phyloP scores from a whole-genome alignment of 2,113 vertebrate genomes.

The Takifugu bimaculatus region DNA sequence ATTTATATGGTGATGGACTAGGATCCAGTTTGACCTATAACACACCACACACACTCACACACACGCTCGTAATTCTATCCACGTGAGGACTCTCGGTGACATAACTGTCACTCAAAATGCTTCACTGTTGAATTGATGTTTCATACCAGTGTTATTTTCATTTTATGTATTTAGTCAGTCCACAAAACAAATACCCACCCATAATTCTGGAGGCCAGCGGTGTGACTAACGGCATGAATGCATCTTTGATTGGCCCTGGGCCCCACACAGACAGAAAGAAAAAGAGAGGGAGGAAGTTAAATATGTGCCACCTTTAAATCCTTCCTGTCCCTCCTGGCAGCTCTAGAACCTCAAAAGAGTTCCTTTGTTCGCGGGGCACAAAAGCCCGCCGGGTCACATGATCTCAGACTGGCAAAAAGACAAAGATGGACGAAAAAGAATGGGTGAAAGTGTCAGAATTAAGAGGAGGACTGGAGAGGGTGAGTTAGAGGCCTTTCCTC shows the following conservation, averaged over 20 bases:
- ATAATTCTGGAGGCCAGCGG: no score
- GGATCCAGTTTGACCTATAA: conserved; percentile 41
- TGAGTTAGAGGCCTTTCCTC: not conserved
- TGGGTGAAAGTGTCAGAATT: conserved; percentile 7
- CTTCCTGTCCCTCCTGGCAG: conserved; percentile 46
- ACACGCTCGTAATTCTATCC: not conserved
- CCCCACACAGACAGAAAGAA: conserved; percentile 10
- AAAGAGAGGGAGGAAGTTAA: conserved; percentile 39
- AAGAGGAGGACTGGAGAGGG: not conserved
- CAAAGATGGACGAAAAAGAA: conserved; percentile 7
- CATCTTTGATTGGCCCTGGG: conserved; percentile 12
- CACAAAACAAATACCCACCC: no score
- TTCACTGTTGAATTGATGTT: no score
- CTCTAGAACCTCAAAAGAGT: conserved; percentile 54
- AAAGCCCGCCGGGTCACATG: conserved; percentile 56
- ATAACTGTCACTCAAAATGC: no score
- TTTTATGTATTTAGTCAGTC: no score
- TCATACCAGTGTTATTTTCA: no score
- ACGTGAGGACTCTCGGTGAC: conserved; percentile 10
- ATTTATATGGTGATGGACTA: conserved; percentile 46
- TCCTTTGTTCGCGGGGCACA: conserved; percentile 61
- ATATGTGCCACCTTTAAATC: conserved; percentile 61
- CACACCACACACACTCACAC: conserved; percentile 3
- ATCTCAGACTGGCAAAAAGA: conserved; percentile 31
- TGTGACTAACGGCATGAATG: not conserved